Base-by-base conservation (phyloP, 2,888 invertebrate genomes). In the Gisinianus flammeolus region DNA sequence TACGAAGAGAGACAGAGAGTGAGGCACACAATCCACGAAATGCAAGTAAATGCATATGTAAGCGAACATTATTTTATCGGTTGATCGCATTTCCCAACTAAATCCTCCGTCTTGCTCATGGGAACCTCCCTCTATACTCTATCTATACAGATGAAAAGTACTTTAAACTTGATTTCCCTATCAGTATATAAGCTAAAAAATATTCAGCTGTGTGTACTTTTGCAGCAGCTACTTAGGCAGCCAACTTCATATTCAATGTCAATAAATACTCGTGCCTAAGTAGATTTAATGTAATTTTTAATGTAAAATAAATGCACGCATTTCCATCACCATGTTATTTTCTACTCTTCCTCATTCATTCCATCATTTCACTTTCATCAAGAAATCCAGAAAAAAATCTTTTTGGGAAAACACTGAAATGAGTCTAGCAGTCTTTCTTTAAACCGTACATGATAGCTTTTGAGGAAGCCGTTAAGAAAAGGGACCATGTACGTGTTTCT, bases 21-120 rank as follows among this genome's bases (percentile, higher is more conserved):
- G 22, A 12, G 22, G n/a, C 28, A 28, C 12, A 67, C 19, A 31
- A 64, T 64, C 62, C 28, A 24, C 6, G 22, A 26, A 24, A 24
- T 64, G 24, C 12, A 35, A 35, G 35, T 35, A 35, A 35, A 35
- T 35, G 35, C 35, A 22, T 6, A 31, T 30, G 67, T 24, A 68
- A 33, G 31, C 31, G 52, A 54, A 71, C 72, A 72, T 72, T 72
- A 24, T 73, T 78, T 78, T 78, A 78, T 78, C 78, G 64, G 68
- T 75, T 78, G 69, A 78, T 78, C 78, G 74, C 74, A 78, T 78
- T 78, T 78, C 4, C 73, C 72, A 78, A 68, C 58, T 58, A 78
- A 78, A 78, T 78, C 74, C 69, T 74, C 70, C 52, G 33, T 31
- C 68, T 33, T 35, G n/a, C 10, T 66, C 16, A 1, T 31, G 35